phyloP scores from a whole-genome alignment of 2,888 invertebrate genomes.

The Hirtodrosophila cameraria region DNA sequence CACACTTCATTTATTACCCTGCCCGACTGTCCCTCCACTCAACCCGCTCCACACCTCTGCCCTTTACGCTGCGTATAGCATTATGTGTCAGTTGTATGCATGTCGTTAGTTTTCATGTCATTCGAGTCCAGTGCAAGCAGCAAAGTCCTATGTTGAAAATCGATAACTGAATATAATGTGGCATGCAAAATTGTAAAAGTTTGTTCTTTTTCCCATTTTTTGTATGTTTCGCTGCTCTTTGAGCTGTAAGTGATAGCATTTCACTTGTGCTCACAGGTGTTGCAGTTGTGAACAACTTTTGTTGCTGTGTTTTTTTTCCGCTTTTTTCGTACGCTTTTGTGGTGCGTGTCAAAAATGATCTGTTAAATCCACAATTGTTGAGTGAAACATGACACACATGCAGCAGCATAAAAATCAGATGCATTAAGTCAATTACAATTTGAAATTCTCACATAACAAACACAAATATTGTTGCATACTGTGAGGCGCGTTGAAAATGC shows the following conservation, averaged over 20 bases:
- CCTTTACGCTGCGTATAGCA: slow-evolving; percentile 28
- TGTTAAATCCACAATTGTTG: slow-evolving; percentile 61
- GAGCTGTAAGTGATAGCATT: slow-evolving; percentile 75
- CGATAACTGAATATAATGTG: slow-evolving; percentile 51
- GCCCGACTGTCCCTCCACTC: neutral
- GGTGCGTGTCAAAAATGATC: slow-evolving; percentile 58
- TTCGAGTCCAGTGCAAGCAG: slow-evolving; percentile 36
- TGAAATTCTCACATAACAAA: neutral
- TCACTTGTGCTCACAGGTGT: slow-evolving; percentile 48
- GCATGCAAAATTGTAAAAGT: slow-evolving; percentile 52
- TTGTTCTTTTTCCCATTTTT: slow-evolving; percentile 5
- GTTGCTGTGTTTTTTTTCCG: slow-evolving; percentile 13
- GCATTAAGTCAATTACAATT: slow-evolving; percentile 55
- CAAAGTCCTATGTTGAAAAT: slow-evolving; percentile 60
- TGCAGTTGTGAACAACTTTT: slow-evolving; percentile 29
- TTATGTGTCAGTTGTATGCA: slow-evolving; percentile 72
- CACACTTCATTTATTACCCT: slow-evolving; percentile 73
- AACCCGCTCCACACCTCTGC: neutral
- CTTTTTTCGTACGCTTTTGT: slow-evolving; percentile 23
- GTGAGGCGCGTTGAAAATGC: slow-evolving; percentile 6
- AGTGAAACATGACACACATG: slow-evolving; percentile 28
- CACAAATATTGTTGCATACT: slow-evolving; percentile 24
- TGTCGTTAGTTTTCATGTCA: slow-evolving; percentile 77
- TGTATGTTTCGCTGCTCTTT: slow-evolving; percentile 57
- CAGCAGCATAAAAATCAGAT: slow-evolving; percentile 62